Conservation (phyloP, 2,888 invertebrate species). For the Bombylius major region DNA sequence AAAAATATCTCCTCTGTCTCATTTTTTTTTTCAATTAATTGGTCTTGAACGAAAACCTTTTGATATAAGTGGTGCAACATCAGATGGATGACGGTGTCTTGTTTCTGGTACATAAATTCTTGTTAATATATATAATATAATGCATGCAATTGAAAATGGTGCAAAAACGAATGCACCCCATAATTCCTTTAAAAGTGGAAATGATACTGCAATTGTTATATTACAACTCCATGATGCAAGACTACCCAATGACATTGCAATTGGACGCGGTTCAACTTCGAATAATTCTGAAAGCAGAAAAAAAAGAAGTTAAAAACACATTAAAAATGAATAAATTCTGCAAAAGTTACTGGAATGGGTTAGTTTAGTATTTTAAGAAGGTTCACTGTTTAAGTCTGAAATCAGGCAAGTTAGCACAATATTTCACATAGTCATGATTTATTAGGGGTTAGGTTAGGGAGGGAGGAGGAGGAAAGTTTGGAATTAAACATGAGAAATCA, state of each 20-base stretch:
- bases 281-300: slow-evolving; percentile 52
- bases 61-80: slow-evolving; percentile 49
- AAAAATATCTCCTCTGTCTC: too few relatives aligned
- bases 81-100: slow-evolving; percentile 50
- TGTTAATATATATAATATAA: slow-evolving; percentile 27
- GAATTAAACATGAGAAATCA: too few relatives aligned
- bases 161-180: slow-evolving; percentile 64
- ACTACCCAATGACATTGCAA: slow-evolving; percentile 77
- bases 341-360: neutral
- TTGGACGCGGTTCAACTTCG: slow-evolving; percentile 69
- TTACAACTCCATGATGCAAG: slow-evolving; percentile 81
- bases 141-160: slow-evolving; percentile 48
- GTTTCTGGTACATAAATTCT: slow-evolving; percentile 67
- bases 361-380: neutral
- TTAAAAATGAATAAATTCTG: neutral
- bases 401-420: too few relatives aligned
- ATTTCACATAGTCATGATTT: too few relatives aligned
- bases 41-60: slow-evolving; percentile 45
- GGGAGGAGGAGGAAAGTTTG: too few relatives aligned
- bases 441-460: too few relatives aligned
- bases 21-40: neutral
- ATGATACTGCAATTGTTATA: slow-evolving; percentile 70
- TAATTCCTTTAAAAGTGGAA: slow-evolving; percentile 48
- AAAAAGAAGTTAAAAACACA: slow-evolving; percentile 5
- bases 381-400: too few relatives aligned